These are phyloP conservation scores for Hippotragus niger DNA, from an alignment of 2,113 vertebrate genomes.

Conservation along the genomic window DNA sequence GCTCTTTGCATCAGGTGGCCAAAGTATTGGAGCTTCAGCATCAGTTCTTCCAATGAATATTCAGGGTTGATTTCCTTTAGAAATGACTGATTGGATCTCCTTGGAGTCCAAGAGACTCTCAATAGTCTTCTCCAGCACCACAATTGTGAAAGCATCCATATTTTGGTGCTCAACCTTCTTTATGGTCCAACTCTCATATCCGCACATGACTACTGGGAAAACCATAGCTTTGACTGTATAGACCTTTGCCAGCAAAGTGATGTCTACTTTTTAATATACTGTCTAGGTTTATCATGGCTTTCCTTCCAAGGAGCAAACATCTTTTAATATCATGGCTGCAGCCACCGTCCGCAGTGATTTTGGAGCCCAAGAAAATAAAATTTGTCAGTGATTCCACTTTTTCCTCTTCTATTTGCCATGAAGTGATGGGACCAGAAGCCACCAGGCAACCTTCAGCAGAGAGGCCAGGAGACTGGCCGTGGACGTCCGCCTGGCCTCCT, in stretches of 20 bases:
- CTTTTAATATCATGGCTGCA: neutral
- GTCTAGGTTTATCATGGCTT: neutral
- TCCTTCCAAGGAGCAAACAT: neutral
- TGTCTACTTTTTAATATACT: neutral
- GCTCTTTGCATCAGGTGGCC: neutral
- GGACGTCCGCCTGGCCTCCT: fast-evolving
- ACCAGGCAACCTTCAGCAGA: neutral
- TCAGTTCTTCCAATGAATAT: neutral
- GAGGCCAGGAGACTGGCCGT: neutral
- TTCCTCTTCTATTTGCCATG: neutral
- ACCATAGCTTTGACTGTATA: neutral
- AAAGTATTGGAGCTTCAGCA: neutral
- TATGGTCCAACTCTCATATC: neutral
- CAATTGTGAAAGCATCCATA: neutral
- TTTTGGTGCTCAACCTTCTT: neutral
- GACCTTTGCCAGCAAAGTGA: neutral
- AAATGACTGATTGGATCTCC: neutral
- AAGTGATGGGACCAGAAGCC: neutral
- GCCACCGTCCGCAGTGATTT: neutral
- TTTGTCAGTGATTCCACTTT: neutral
- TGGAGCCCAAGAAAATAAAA: neutral
- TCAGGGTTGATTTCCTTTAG: neutral
- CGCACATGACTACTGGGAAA: neutral
- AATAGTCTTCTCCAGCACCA: neutral
- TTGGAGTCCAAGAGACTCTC: neutral